These are phyloP conservation scores for Pristionchus exspectatus DNA, from an alignment of 2,888 invertebrate species.

Conservation along the genomic window DNA sequence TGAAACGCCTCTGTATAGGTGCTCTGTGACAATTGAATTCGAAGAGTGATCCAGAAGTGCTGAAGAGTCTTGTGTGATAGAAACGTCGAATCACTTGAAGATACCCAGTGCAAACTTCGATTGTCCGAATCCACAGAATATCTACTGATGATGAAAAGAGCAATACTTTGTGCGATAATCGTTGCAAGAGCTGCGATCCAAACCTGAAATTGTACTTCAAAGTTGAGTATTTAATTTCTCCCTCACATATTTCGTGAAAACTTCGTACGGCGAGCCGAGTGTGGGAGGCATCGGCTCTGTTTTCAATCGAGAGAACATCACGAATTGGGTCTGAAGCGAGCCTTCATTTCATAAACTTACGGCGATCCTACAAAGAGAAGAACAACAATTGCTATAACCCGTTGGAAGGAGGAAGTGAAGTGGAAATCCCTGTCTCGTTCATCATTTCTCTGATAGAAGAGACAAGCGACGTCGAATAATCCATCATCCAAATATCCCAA, in stretches of 20 bases:
- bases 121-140: not conserved
- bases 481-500: not conserved
- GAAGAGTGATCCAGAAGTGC: conserved; percentile 16
- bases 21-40: not conserved
- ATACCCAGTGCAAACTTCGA: not conserved
- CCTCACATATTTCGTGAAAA: not conserved
- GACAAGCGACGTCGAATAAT: not conserved
- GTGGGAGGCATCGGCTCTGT: conserved; percentile 26
- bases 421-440: not conserved
- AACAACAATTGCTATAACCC: not conserved
- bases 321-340: not conserved
- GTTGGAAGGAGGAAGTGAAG: not conserved
- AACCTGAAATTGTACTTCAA: not conserved
- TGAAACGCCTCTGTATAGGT: not conserved
- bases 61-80: not conserved
- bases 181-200: not conserved
- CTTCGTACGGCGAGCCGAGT: not conserved
- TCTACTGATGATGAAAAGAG: not conserved
- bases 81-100: not conserved
- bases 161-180: not conserved
- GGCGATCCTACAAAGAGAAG: not conserved
- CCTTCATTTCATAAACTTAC: not conserved
- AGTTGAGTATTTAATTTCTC: not conserved
- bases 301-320: conserved; percentile 16
- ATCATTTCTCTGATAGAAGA: conserved; percentile 29